Conservation (phyloP, 2,797 vertebrate species). For the Rhyacichthys aspro region DNA sequence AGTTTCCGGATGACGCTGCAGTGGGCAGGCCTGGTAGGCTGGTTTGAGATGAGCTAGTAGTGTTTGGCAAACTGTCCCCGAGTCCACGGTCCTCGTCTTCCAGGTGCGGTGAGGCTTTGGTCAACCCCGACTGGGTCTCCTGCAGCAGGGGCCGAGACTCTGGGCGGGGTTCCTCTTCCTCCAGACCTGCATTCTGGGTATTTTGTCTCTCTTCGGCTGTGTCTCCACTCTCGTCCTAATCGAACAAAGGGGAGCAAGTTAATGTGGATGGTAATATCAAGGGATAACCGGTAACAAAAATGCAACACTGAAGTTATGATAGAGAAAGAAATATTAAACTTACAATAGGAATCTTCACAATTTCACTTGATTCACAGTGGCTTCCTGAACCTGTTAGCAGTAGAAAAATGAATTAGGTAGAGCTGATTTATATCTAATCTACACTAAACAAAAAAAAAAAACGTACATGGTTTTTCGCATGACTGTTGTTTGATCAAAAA, state of each 20-base stretch:
- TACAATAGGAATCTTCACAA: conserved; percentile 82
- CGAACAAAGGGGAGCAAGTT: not conserved
- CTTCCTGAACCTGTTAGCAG: conserved; percentile 61
- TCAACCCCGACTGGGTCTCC: conserved; percentile 73
- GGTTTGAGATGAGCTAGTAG: conserved; percentile 84
- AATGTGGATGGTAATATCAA: not conserved
- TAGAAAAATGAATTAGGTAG: conserved; percentile 18
- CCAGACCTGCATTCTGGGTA: conserved; percentile 75
- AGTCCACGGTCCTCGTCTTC: conserved; percentile 84
- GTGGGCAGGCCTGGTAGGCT: conserved; percentile 80
- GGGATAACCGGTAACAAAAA: not conserved
- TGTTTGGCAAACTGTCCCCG: conserved; percentile 85
- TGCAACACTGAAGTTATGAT: not conserved
- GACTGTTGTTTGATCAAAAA: conserved; percentile 40
- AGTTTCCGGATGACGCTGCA: conserved; percentile 58
- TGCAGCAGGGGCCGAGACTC: conserved; percentile 80
- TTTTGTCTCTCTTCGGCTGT: conserved; percentile 80
- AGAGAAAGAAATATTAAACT: conserved; percentile 41
- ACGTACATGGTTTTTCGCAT: conserved; percentile 69
- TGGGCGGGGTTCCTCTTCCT: conserved; percentile 72
- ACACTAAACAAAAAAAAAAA: not conserved
- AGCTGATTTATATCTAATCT: not conserved
- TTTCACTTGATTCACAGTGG: conserved; percentile 60
- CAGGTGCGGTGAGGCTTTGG: conserved; percentile 71
- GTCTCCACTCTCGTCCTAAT: conserved; percentile 67